Evolutionary conservation across 2,888 invertebrate genomes (phyloP).

Genomic region (Sarcophaga caerulescens): DNA sequence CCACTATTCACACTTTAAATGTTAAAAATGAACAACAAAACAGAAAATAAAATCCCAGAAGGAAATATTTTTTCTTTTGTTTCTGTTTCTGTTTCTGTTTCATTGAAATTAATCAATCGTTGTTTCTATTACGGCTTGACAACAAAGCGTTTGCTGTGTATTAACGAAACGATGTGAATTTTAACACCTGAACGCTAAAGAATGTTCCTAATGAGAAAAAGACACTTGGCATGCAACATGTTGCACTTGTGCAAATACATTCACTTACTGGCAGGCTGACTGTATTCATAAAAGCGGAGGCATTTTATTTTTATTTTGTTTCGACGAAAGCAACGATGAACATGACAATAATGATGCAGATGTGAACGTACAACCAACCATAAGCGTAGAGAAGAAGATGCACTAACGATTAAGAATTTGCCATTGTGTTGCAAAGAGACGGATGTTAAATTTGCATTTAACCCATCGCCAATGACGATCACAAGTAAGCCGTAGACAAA

Average conservation of each 20-base stretch:
- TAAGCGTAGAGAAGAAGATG: background rate
- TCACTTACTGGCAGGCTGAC: conserved; percentile 55
- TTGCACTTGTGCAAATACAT: conserved; percentile 69
- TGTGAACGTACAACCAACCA: background rate
- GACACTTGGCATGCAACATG: conserved; percentile 53
- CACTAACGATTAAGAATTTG: conserved; percentile 43
- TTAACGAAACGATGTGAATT: conserved; percentile 69
- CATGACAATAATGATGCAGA: conserved; percentile 48
- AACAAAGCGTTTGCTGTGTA: conserved; percentile 53
- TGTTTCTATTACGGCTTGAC: conserved; percentile 30
- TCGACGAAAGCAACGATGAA: conserved; percentile 5
- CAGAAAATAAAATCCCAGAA: background rate
- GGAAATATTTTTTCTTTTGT: conserved; percentile 11
- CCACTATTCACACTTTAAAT: background rate
- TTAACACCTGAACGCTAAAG: conserved; percentile 70
- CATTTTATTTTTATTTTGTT: background rate
- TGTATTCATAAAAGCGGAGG: conserved; percentile 20
- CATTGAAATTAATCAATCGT: conserved; percentile 3
- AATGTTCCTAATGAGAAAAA: conserved; percentile 65
- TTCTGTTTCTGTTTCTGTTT: conserved; percentile 15
- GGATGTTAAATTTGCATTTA: conserved; percentile 56
- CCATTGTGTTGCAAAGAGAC: conserved; percentile 8
- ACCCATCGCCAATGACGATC: background rate
- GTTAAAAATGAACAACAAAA: conserved; percentile 9
- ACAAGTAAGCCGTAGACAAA: conserved; percentile 17